These are phyloP conservation scores for Drosophila lacicola DNA, from an alignment of 2,888 invertebrate species.

Conservation along the genomic window DNA sequence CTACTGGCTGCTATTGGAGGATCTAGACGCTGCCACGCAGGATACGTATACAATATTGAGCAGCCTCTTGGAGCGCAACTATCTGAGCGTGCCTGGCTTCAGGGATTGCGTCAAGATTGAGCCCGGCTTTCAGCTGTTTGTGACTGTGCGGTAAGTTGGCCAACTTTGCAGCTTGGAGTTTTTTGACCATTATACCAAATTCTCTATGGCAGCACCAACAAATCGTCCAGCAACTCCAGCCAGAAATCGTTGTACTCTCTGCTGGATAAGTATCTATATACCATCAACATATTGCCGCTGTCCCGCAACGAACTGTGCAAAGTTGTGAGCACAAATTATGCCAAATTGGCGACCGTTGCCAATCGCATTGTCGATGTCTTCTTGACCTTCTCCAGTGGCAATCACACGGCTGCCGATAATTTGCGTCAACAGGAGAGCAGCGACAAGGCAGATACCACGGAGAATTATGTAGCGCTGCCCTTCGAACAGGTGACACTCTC, in stretches of 20 bases:
- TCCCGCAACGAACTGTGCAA: conserved; percentile 90
- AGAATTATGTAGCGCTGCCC: conserved; percentile 78
- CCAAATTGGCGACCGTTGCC: conserved; percentile 90
- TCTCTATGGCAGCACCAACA: conserved; percentile 79
- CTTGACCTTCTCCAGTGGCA: conserved; percentile 91
- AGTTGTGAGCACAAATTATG: conserved; percentile 90
- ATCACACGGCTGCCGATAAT: conserved; percentile 86
- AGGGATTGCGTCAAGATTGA: conserved; percentile 92
- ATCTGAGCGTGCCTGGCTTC: conserved; percentile 94
- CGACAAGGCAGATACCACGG: conserved; percentile 76
- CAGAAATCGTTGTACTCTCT: conserved; percentile 89
- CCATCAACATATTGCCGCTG: conserved; percentile 92
- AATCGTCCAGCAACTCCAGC: conserved; percentile 72
- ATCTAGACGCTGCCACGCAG: conserved; percentile 96
- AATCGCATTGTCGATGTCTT: conserved; percentile 93
- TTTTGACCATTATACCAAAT: neutral
- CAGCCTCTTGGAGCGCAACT: conserved; percentile 93
- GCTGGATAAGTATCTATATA: conserved; percentile 93
- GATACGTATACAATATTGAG: conserved; percentile 96
- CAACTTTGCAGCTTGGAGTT: neutral
- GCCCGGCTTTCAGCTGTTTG: conserved; percentile 96
- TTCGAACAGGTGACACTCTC: conserved; percentile 75
- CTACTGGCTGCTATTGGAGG: conserved; percentile 97
- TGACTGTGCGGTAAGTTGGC: conserved; percentile 90
- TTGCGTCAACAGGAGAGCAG: conserved; percentile 84